Evolutionary conservation across 2,888 invertebrate species (phyloP), one percentile per base, ranked within the genome.

Genomic region (Slavum lentiscoides): DNA sequence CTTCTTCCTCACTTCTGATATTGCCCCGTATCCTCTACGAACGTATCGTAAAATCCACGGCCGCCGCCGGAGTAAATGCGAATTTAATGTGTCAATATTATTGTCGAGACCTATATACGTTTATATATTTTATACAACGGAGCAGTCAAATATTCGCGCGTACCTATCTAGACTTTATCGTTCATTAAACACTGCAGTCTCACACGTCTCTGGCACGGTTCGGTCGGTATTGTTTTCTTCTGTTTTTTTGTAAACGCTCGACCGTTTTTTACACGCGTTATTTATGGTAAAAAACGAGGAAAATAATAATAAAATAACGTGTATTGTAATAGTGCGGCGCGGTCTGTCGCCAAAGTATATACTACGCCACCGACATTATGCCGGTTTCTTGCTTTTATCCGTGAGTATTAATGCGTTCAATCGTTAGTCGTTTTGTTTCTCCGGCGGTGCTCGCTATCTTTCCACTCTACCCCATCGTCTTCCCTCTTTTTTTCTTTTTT

Each of bases 51-150:
- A 7, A 43, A 43, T 43, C 39, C 39, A 7, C 39, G 37, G 19
- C 62, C 39, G 55, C 1, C 43, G 39, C 62, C 37, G 66, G 43
- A 19, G 73, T 80, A 9, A 80, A 80, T 80, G 80, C 64, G 80
- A 72, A 62, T 80, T 80, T 80, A 80, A 80, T 66, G 80, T 39
- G 64, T 72, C 80, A 23, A 69, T 77, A 69, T 77, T 77, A 69
- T 3, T 39, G 9, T 15, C 58, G 30, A 30, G 1, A 30, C 30
- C 30, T n/a, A n/a, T n/a, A n/a, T n/a, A n/a, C n/a, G n/a, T n/a
- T n/a, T n/a, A n/a, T n/a, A n/a, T n/a, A n/a, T n/a, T n/a, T n/a
- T n/a, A n/a, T n/a, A n/a, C n/a, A n/a, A n/a, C 58, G 19, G 66
- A 55, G 39, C 4, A 30, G 30, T 30, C 30, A 30, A 30, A 30